These are phyloP conservation scores for Meandrina meandrites DNA, from an alignment of 92 coral and sea anemone species.

Conservation along the genomic window DNA sequence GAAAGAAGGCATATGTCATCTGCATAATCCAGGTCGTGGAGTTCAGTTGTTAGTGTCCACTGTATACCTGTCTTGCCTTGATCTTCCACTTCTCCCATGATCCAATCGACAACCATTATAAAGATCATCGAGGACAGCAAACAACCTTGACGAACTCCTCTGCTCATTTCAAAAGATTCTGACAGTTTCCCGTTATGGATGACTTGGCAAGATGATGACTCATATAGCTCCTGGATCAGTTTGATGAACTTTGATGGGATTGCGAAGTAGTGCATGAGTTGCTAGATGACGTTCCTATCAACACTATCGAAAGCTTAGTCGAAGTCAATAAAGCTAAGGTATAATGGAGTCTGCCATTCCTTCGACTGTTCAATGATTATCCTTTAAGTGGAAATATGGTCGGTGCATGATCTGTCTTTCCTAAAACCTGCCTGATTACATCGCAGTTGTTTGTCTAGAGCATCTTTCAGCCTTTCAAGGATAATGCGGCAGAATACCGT, in stretches of 20 bases:
- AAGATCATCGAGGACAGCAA: slow-evolving; percentile 3
- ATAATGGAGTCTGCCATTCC: slow-evolving; percentile 3
- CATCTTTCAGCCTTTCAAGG: too few species aligned
- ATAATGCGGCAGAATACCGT: too few species aligned
- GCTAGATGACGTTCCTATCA: not conserved
- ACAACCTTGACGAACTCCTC: slow-evolving; percentile 2
- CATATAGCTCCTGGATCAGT: slow-evolving; percentile 1
- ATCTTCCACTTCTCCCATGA: too few species aligned
- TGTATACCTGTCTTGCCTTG: too few species aligned
- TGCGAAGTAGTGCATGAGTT: not conserved
- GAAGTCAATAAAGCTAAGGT: not conserved
- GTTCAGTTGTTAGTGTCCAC: too few species aligned
- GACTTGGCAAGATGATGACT: slow-evolving; percentile 8
- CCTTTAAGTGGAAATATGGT: not conserved
- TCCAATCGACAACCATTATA: slow-evolving; percentile 1
- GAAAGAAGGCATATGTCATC: too few species aligned
- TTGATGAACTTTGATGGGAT: slow-evolving; percentile 2
- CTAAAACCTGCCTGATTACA: too few species aligned
- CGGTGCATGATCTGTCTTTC: not conserved
- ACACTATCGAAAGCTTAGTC: not conserved
- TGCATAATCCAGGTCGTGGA: too few species aligned
- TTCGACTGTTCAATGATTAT: slow-evolving; percentile 1
- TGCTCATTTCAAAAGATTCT: not conserved
- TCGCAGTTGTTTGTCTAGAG: too few species aligned
- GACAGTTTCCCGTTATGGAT: slow-evolving; percentile 1